These are phyloP conservation scores for Salvelinus namaycush DNA, from an alignment of 2,113 vertebrate genomes.

Conservation along the genomic window DNA sequence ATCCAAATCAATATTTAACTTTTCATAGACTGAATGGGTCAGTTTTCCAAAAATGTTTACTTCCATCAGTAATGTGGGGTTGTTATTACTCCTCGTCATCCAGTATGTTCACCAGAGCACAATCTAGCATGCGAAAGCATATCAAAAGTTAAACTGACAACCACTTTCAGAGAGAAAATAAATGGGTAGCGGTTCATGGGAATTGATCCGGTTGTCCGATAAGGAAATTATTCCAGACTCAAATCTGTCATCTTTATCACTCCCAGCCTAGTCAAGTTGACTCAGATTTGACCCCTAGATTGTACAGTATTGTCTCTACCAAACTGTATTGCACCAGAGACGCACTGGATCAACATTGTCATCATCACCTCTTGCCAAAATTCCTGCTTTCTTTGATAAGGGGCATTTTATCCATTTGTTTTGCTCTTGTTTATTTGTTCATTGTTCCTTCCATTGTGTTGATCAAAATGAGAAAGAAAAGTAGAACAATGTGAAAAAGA, in stretches of 20 bases:
- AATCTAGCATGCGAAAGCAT: slow-evolving; percentile 16
- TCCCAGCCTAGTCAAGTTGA: slow-evolving; percentile 13
- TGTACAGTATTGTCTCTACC: slow-evolving; percentile 20
- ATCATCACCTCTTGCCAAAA: slow-evolving; percentile 69
- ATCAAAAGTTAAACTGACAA: slow-evolving; percentile 20
- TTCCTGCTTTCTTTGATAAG: slow-evolving; percentile 64
- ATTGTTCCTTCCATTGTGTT: slow-evolving; percentile 67
- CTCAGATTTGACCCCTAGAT: neutral
- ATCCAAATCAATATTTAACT: slow-evolving; percentile 26
- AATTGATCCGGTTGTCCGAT: slow-evolving; percentile 40
- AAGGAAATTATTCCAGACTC: slow-evolving; percentile 39
- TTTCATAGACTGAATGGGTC: slow-evolving; percentile 24
- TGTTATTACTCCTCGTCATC: too few species aligned
- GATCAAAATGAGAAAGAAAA: slow-evolving; percentile 65
- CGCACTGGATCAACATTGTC: slow-evolving; percentile 64
- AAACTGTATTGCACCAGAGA: slow-evolving; percentile 42
- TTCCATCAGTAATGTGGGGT: slow-evolving; percentile 10
- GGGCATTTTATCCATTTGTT: slow-evolving; percentile 59
- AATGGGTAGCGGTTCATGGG: slow-evolving; percentile 10
- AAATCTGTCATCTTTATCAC: slow-evolving; percentile 47
- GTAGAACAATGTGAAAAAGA: slow-evolving; percentile 60
- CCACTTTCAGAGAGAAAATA: slow-evolving; percentile 16
- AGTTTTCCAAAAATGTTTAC: slow-evolving; percentile 17
- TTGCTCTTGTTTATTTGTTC: slow-evolving; percentile 29
- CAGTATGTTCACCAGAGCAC: neutral